Base-by-base conservation (phyloP, 1,140 invertebrate species). In the Nylanderia fulva region DNA sequence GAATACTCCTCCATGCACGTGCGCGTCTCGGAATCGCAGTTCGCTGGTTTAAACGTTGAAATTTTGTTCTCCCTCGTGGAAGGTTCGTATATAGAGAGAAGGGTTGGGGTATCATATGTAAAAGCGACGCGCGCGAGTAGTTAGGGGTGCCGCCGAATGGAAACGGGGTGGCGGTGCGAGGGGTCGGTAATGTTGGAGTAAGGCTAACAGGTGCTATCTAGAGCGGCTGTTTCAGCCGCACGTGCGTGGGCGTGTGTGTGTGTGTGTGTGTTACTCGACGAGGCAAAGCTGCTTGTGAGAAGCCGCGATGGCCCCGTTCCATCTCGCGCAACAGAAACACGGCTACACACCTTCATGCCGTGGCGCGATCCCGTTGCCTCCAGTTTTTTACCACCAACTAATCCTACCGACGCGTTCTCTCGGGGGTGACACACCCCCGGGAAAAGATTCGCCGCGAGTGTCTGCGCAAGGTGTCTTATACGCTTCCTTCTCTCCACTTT, bases 181-280 rank as follows among this genome's bases (percentile, higher is more conserved):
- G 85, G 63, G 61, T n/a, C 33, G 79, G 68, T 88, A 89, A 85
- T 83, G 86, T 80, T 63, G 89, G 86, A 91, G 90, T 83, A 89
- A 91, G 90, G 91, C 91, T 93, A 93, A 93, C 91, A 93, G 93
- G 92, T 93, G 93, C 90, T 91, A 91, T 90, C 88, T 92, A 92
- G 89, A 90, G 90, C 83, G 90, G 85, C 63, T 86, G 86, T 88
- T 86, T 86, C 83, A 88, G 75, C 80, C 58, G 63, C 63, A 54
- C 77, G 77, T 76, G 75, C 64, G 54, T 68, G 48, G 76, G 29
- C 15, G 13, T 27, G 60, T 48, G 27, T 54, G 5, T 7, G 21
- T 13, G 24, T 7, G 9, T 9, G 36, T 68, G 48, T 83, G 75
- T 61, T 75, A 60, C 61, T 88, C 90, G 88, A 84, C 66, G 84